phyloP scores from a whole-genome alignment of 2,113 vertebrate species.

The Xiphophorus maculatus region DNA sequence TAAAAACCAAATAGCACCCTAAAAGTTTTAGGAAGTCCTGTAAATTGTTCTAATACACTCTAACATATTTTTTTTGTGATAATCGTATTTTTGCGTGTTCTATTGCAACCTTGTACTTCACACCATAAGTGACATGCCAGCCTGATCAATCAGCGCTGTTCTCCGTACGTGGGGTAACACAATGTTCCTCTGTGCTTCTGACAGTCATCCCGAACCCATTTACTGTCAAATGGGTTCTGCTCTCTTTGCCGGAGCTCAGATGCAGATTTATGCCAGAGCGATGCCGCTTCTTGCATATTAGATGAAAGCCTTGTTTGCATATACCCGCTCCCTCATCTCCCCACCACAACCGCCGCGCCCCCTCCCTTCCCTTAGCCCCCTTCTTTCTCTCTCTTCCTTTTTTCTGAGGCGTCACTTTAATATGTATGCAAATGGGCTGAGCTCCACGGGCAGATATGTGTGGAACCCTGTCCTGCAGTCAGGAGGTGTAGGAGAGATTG shows the following conservation, averaged over 20 bases:
- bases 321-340: conserved; percentile 64
- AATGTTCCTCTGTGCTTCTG: conserved; percentile 66
- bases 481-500: conserved; percentile 80
- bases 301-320: conserved; percentile 83
- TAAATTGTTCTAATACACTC: conserved; percentile 4
- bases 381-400: conserved; percentile 74
- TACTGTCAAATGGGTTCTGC: conserved; percentile 73
- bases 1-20: neutral
- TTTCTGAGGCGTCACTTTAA: conserved; percentile 83
- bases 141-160: conserved; percentile 67
- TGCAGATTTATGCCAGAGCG: conserved; percentile 82
- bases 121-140: conserved; percentile 54
- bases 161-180: conserved; percentile 64
- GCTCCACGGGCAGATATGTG: conserved; percentile 81
- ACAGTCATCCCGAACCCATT: conserved; percentile 72
- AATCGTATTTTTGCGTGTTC: conserved; percentile 26
- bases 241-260: conserved; percentile 72
- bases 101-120: conserved; percentile 45
- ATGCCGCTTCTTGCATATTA: conserved; percentile 81
- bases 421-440: conserved; percentile 83
- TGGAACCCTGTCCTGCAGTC: conserved; percentile 81
- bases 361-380: conserved; percentile 21
- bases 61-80: neutral
- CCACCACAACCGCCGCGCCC: conserved; percentile 17
- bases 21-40: neutral